These are phyloP conservation scores for Halictus ligatus DNA, from an alignment of 2,888 invertebrate species.

Conservation along the genomic window DNA sequence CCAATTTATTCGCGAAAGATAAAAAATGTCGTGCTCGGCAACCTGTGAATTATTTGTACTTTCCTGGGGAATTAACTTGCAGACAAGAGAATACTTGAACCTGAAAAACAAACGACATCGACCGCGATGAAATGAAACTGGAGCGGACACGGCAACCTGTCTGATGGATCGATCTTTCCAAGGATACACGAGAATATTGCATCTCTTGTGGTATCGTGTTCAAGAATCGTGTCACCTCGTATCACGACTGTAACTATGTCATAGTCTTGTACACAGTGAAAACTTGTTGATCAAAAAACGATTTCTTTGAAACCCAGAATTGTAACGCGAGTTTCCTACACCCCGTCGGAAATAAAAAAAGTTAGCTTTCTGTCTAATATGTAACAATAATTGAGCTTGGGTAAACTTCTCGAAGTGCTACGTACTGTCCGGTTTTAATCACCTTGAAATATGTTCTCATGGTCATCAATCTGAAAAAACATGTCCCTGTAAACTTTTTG, in stretches of 20 bases:
- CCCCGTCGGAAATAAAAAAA: too few relatives aligned
- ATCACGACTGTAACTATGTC: not conserved
- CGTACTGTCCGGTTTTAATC: too few relatives aligned
- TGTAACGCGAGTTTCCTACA: too few relatives aligned
- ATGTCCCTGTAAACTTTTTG: too few relatives aligned
- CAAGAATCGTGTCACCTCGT: not conserved
- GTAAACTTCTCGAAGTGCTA: too few relatives aligned
- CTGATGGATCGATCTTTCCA: not conserved
- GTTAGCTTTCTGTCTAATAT: too few relatives aligned
- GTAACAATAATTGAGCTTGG: too few relatives aligned
- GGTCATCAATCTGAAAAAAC: too few relatives aligned
- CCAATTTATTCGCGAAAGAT: constrained; percentile 17
- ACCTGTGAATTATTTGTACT: constrained; percentile 18
- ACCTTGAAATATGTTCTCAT: too few relatives aligned
- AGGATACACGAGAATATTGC: not conserved
- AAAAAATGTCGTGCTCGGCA: constrained; percentile 5
- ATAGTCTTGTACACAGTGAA: not conserved
- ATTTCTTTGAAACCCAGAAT: not conserved
- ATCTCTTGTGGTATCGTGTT: constrained; percentile 5
- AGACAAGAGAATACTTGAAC: constrained; percentile 21
- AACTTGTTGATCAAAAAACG: not conserved
- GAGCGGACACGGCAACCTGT: not conserved
- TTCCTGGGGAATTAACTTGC: constrained; percentile 24
- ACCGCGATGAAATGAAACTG: constrained; percentile 15
- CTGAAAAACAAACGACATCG: constrained; percentile 2